A percentile compares a stretch with the other conserved stretches of the same genome.
Conservation (phyloP, 2,113 vertebrate genomes). For the Nansenia antarctica region DNA sequence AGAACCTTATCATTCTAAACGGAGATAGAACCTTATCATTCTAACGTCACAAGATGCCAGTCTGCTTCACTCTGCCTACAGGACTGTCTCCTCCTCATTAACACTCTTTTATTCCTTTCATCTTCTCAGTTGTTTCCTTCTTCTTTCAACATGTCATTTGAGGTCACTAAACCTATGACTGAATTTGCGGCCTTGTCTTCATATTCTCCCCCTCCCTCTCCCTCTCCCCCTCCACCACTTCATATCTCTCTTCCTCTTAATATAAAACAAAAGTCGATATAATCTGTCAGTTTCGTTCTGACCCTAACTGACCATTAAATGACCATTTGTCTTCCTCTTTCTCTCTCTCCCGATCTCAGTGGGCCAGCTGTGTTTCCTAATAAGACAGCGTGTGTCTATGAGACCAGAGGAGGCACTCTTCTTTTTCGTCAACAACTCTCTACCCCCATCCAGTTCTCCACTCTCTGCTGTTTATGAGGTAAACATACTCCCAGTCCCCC, state of each 20-base stretch:
- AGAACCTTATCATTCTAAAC: too few relatives aligned
- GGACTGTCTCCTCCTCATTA: too few relatives aligned
- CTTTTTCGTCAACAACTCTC: constrained; percentile 97
- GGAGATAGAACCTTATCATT: too few relatives aligned
- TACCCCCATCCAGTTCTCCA: constrained; percentile 93
- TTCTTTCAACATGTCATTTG: too few relatives aligned
- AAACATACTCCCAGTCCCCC: too few relatives aligned
- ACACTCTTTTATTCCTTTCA: neutral
- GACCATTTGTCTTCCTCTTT: neutral
- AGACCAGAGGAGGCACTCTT: constrained; percentile 95
- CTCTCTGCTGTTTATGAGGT: constrained; percentile 97
- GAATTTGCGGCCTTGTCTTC: neutral
- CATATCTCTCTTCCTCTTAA: neutral
- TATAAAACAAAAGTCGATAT: neutral
- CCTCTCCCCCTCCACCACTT: neutral
- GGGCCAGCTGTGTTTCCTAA: constrained; percentile 96
- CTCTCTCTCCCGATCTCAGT: constrained; percentile 70
- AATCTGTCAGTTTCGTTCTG: neutral
- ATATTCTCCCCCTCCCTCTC: neutral
- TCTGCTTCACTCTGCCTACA: too few relatives aligned
- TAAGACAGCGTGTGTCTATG: constrained; percentile 94
- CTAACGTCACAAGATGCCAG: too few relatives aligned
- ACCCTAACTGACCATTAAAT: neutral
- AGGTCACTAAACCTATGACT: neutral
- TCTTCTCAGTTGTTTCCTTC: neutral